Percentiles rank a stretch among this genome's conserved stretches.
Evolutionary conservation across 2,888 invertebrate genomes (phyloP).

Genomic region (Agapetus fuscipes): DNA sequence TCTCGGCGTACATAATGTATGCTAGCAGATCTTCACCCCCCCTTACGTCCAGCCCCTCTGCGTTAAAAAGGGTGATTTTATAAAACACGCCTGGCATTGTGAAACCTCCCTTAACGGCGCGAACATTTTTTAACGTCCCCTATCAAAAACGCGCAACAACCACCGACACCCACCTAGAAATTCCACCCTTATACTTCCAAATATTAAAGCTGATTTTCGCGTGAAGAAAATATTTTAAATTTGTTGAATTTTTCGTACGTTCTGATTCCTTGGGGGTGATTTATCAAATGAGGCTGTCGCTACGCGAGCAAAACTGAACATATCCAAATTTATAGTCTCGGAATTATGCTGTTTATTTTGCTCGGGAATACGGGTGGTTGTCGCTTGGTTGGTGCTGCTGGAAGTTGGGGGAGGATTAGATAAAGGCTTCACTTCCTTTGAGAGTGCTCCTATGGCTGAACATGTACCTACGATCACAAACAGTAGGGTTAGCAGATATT

Average conservation of each 20-base stretch:
- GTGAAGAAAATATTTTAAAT: neutral
- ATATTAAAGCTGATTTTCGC: constrained; percentile 12
- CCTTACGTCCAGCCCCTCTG: constrained; percentile 10
- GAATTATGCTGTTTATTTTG: no score
- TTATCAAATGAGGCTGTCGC: constrained; percentile 22
- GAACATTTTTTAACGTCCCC: constrained; percentile 14
- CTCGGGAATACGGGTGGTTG: no score
- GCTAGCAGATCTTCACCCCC: constrained; percentile 20
- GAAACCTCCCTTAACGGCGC: constrained; percentile 16
- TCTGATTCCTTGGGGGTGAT: constrained; percentile 21
- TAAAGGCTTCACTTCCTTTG: constrained; percentile 13
- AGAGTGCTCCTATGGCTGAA: constrained; percentile 5
- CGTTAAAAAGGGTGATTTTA: constrained; percentile 20
- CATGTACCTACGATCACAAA: constrained; percentile 12
- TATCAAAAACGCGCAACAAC: neutral
- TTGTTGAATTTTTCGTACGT: neutral
- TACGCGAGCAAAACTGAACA: constrained; percentile 3
- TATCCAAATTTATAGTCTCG: neutral
- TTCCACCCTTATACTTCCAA: neutral
- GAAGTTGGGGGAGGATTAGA: neutral
- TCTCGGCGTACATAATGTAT: constrained; percentile 21
- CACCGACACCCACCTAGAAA: neutral
- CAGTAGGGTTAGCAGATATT: constrained; percentile 20
- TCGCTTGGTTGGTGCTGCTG: neutral
- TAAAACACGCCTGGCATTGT: constrained; percentile 19